Conservation (phyloP, 2,113 vertebrate species). For the Chrysemys picta region DNA sequence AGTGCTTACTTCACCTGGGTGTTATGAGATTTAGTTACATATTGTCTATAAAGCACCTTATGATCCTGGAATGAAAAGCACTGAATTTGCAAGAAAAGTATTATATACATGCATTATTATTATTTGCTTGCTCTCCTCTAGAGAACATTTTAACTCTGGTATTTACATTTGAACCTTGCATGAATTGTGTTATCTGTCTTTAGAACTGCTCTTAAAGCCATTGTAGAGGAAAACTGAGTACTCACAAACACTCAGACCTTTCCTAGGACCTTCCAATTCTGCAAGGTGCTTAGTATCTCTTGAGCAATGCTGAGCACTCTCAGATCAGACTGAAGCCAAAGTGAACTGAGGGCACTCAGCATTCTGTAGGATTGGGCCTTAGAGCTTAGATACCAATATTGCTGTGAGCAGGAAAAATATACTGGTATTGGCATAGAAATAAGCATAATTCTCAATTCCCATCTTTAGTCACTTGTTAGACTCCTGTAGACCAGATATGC, state of each 20-base stretch:
- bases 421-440: background rate
- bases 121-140: slow-evolving; percentile 52
- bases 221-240: slow-evolving; percentile 40
- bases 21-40: slow-evolving; percentile 43
- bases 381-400: background rate
- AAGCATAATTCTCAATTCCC: background rate
- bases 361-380: background rate
- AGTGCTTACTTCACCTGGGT: slow-evolving; percentile 45
- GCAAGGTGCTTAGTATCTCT: slow-evolving; percentile 12
- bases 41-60: slow-evolving; percentile 46
- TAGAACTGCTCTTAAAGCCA: slow-evolving; percentile 55
- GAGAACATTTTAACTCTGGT: slow-evolving; percentile 57
- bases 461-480: background rate
- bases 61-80: slow-evolving; percentile 58
- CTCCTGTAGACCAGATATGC: background rate
- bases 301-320: slow-evolving; percentile 32
- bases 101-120: slow-evolving; percentile 25
- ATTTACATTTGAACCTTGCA: slow-evolving; percentile 68
- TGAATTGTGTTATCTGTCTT: slow-evolving; percentile 50
- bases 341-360: background rate
- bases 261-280: slow-evolving; percentile 19
- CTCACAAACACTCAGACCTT: slow-evolving; percentile 53
- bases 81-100: slow-evolving; percentile 23
- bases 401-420: background rate
- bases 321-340: slow-evolving; percentile 19